Base-by-base conservation (phyloP, 2,888 invertebrate genomes). In the Agonopterix arenella region DNA sequence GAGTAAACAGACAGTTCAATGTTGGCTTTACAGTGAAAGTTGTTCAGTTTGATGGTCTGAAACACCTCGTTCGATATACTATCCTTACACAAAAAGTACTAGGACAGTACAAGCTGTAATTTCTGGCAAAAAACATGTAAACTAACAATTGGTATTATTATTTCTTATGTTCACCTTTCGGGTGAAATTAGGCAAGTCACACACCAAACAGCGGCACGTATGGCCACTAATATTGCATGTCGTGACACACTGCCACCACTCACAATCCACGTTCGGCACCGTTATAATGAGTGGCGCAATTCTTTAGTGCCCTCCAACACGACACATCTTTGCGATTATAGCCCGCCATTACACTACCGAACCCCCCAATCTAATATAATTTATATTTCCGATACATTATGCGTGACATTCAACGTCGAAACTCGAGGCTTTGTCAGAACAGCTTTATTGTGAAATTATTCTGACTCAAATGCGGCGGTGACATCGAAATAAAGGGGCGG, bases 351-450 rank as follows among this genome's bases (percentile, higher is more conserved):
- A 79, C 65, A 66, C 58, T 56, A 61, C 55, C 64, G 51, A 74
- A 77, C 73, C 78, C 62, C 28, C 69, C 68, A 70, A 78, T 79
- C 72, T 75, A 76, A 78, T 77, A 76, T 77, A 78, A 82, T 81
- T 81, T 76, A 73, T 80, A 75, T 73, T 76, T 81, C 78, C 76
- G 73, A 77, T 80, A 73, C 68, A 72, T 76, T 76, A 76, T 70
- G 68, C 73, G 69, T 73, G 73, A 73, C 73, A 73, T 71, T 73
- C 64, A 56, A 61, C 60, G 66, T 68, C 64, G 59, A 64, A 69
- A 57, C 58, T 64, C 56, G 60, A 57, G 60, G 62, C 63, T 71
- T 70, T 68, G 69, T 70, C 64, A 62, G 60, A 69, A 76, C 68
- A 70, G 69, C 61, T 74, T 73, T 76, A 70, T 73, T 70, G 66